Conservation (phyloP, 2,113 vertebrate species). For the Hystrix brachyura region DNA sequence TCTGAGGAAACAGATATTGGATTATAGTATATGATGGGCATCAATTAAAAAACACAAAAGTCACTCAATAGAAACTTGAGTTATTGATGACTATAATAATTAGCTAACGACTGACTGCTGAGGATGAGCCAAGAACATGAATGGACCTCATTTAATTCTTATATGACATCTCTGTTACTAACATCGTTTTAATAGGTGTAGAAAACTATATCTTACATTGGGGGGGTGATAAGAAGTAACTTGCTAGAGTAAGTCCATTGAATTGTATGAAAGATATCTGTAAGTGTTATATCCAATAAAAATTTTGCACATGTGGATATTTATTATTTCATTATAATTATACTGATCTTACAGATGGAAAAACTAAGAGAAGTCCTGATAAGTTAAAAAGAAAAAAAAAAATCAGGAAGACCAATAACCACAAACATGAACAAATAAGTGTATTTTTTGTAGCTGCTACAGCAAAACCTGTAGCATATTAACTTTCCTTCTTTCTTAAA, state of each 20-base stretch:
- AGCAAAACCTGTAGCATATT: conserved; percentile 58
- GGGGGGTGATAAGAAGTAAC: not conserved
- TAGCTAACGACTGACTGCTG: conserved; percentile 26
- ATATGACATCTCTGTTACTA: not conserved
- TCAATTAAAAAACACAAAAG: conserved; percentile 52
- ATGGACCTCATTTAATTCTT: not conserved
- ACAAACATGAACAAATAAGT: not conserved
- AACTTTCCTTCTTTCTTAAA: conserved; percentile 5
- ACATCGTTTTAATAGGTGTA: not conserved
- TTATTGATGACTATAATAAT: conserved; percentile 42
- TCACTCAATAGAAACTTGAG: conserved; percentile 61
- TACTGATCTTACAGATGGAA: not conserved
- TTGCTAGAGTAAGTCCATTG: not conserved
- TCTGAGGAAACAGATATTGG: conserved; percentile 29
- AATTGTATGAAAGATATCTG: not conserved
- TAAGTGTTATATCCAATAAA: not conserved
- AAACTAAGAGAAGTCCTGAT: not conserved
- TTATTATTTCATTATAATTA: not conserved
- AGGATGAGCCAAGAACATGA: not conserved
- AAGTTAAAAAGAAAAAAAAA: not conserved
- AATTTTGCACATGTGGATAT: not conserved
- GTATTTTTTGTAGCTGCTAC: not conserved
- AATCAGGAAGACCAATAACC: not conserved
- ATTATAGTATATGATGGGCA: not conserved
- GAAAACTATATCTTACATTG: not conserved